Conservation (phyloP, 2,113 vertebrate species). For the Hypanus sabinus region DNA sequence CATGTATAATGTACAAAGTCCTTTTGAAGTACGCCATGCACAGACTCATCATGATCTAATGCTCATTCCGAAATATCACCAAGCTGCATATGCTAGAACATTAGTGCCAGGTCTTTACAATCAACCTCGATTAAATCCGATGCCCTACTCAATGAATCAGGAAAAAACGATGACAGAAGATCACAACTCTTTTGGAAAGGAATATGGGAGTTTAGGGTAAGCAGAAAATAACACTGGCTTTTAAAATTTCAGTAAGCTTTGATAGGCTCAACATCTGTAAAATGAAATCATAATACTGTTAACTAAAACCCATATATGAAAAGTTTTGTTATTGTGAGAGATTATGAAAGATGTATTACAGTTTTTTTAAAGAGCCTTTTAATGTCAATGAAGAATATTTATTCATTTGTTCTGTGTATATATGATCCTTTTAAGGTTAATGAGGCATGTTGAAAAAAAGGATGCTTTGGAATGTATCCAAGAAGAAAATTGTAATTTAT, state of each 20-base stretch:
- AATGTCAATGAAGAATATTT: not conserved
- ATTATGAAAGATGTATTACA: not conserved
- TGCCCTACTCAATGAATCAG: not conserved
- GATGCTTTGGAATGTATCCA: not conserved
- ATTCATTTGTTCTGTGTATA: not conserved
- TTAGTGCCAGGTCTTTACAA: not conserved
- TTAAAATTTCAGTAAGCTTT: too few species aligned
- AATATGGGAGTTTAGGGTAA: constrained; percentile 10
- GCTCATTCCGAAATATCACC: not conserved
- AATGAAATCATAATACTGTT: not conserved
- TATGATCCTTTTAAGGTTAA: not conserved
- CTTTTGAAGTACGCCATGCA: not conserved
- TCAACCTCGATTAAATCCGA: not conserved
- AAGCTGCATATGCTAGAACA: not conserved
- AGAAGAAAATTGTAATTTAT: not conserved
- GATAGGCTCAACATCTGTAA: too few species aligned
- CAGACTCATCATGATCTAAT: not conserved
- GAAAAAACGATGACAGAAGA: not conserved
- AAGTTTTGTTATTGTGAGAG: not conserved
- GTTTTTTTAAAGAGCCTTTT: not conserved
- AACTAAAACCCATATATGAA: not conserved
- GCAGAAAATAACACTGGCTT: not conserved
- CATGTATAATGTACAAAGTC: not conserved
- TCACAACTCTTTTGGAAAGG: not conserved
- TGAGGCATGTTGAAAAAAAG: not conserved